Base-by-base conservation (phyloP, 2,888 invertebrate species). In the Polyploca ridens region DNA sequence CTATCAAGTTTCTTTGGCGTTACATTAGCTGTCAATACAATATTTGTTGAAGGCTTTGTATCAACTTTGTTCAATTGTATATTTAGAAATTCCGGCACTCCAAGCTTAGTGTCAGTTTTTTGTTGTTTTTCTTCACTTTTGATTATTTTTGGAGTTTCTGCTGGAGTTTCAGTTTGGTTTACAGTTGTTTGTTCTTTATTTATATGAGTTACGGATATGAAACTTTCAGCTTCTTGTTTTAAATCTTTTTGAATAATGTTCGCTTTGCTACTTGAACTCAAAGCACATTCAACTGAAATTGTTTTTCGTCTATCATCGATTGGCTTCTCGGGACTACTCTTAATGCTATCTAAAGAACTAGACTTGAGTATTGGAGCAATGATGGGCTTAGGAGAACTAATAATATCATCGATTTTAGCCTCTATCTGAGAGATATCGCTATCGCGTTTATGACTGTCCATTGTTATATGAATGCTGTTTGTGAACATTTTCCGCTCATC, bases 51-150 rank as follows among this genome's bases (percentile, higher is more conserved):
- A 0, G 96, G 95, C 74, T 95, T 95, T 11, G 94, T 90, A 76
- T 97, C 96, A 7, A 97, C 96, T 82, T 96, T 96, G 81, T 96
- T 96, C 60, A 97, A 79, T 83, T 97, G 96, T 65, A 96, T 96
- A 78, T 96, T 96, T 69, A 96, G 88, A 81, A 96, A 96, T 83
- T 97, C 96, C 0, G 96, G 96, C 14, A 96, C 91, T 58, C 89
- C 88, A 1, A 85, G 74, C 65, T 90, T 91, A 0, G 77, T 74
- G 6, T 75, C 82, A 7, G 81, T 69, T 73, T 90, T 90, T 61
- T 84, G 87, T 68, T 85, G 72, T 74, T 89, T 93, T 54, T 94
- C 88, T 72, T 94, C 89, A 77, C 86, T 89, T 72, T 93, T 94
- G 59, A 80, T 87, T 3, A 77, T 64, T 81, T 90, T 94, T 8